Percentiles rank a stretch among this genome's conserved stretches.
Evolutionary conservation across 2,113 vertebrate species (phyloP).

Genomic region (Centropus unirufus): DNA sequence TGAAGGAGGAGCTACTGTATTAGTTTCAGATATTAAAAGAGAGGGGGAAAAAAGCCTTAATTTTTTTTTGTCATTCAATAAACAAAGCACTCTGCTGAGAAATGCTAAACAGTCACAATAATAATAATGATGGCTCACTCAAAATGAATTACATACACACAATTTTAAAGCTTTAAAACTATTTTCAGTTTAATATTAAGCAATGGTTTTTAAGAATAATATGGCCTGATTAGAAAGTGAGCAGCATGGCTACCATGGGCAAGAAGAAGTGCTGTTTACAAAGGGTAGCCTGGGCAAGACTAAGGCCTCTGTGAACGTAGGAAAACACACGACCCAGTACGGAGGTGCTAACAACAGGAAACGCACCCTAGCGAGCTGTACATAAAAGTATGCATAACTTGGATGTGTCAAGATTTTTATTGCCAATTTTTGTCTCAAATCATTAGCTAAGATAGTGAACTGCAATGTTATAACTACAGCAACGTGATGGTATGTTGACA

Average conservation of each 20-base stretch:
- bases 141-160: constrained; percentile 64
- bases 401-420: constrained; percentile 51
- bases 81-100: constrained; percentile 38
- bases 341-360: constrained; percentile 64
- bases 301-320: constrained; percentile 59
- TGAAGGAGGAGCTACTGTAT: constrained; percentile 5
- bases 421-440: constrained; percentile 42
- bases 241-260: constrained; percentile 64
- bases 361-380: constrained; percentile 66
- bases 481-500: neutral
- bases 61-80: constrained; percentile 42
- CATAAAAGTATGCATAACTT: constrained; percentile 60
- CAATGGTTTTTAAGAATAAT: constrained; percentile 70
- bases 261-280: constrained; percentile 66
- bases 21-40: neutral
- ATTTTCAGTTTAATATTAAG: constrained; percentile 21
- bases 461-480: neutral
- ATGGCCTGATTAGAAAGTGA: constrained; percentile 75
- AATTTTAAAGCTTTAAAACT: constrained; percentile 66
- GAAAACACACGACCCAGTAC: constrained; percentile 52
- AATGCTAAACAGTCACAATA: constrained; percentile 19
- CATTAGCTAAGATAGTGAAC: constrained; percentile 44
- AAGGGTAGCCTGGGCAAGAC: constrained; percentile 62
- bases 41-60: neutral
- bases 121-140: constrained; percentile 50